Percentiles rank a stretch among this genome's conserved stretches.
Evolutionary conservation across 2,113 vertebrate genomes (phyloP).

Genomic region (Antechinus stuartii): DNA sequence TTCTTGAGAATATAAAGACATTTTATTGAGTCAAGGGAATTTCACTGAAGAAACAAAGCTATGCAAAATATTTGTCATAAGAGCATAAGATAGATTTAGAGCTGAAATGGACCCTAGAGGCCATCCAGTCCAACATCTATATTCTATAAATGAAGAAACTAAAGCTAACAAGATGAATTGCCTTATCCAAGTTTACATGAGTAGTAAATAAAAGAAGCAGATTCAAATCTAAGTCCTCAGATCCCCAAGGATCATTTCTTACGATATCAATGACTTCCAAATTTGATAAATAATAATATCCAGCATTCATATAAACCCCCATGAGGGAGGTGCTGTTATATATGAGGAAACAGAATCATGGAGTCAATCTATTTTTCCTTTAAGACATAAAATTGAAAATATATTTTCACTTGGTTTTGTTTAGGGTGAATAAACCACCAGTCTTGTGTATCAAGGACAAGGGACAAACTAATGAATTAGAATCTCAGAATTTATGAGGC

Average conservation of each 20-base stretch:
- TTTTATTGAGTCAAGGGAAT: neutral
- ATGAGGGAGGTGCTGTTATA: neutral
- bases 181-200: neutral
- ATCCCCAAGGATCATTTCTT: neutral
- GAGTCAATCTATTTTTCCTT: neutral
- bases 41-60: neutral
- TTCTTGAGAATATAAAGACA: neutral
- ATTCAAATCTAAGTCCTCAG: neutral
- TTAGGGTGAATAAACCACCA: neutral
- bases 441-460: neutral
- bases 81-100: neutral
- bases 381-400: neutral
- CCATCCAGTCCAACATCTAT: neutral
- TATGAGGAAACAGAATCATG: neutral
- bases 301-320: neutral
- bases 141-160: neutral
- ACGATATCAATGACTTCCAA: neutral
- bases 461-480: neutral
- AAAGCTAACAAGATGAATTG: neutral
- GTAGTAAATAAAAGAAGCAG: neutral
- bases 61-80: neutral
- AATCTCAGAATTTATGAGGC: constrained; percentile 22
- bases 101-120: neutral
- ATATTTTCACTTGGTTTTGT: neutral
- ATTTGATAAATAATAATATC: neutral